A percentile compares a stretch with the other conserved stretches of the same genome.
These are phyloP conservation scores for Dynastes maya DNA, from an alignment of 2,888 invertebrate species.

Conservation along the genomic window DNA sequence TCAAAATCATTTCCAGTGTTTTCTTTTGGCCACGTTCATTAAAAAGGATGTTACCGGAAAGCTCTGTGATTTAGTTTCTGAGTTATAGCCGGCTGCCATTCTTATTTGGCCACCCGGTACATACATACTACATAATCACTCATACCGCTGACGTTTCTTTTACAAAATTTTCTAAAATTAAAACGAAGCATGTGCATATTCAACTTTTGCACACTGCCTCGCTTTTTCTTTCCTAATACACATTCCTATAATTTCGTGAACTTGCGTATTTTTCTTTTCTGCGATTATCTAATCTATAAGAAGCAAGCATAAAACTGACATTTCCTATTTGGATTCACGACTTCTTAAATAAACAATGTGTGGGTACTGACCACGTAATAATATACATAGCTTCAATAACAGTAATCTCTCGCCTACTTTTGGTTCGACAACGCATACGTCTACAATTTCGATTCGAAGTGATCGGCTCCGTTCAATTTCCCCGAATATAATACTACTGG, in stretches of 20 bases:
- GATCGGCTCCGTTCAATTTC: too few relatives aligned
- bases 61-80: too few relatives aligned
- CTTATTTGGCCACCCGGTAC: neutral
- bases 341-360: conserved; percentile 1
- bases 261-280: neutral
- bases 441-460: too few relatives aligned
- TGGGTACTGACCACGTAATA: neutral
- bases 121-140: neutral
- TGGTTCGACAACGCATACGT: too few relatives aligned
- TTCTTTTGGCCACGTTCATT: too few relatives aligned
- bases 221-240: neutral
- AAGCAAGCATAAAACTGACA: neutral
- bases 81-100: too few relatives aligned
- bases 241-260: neutral
- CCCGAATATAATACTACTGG: too few relatives aligned
- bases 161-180: conserved; percentile 7
- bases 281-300: neutral
- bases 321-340: neutral
- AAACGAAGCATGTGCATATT: neutral
- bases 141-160: neutral
- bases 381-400: too few relatives aligned
- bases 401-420: too few relatives aligned
- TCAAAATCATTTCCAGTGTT: too few relatives aligned
- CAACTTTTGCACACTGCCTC: neutral
- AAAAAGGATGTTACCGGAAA: too few relatives aligned